Evolutionary conservation across 2,113 vertebrate species (phyloP), one percentile per base, ranked within the genome.

Genomic region (Tragelaphus buxtoni): DNA sequence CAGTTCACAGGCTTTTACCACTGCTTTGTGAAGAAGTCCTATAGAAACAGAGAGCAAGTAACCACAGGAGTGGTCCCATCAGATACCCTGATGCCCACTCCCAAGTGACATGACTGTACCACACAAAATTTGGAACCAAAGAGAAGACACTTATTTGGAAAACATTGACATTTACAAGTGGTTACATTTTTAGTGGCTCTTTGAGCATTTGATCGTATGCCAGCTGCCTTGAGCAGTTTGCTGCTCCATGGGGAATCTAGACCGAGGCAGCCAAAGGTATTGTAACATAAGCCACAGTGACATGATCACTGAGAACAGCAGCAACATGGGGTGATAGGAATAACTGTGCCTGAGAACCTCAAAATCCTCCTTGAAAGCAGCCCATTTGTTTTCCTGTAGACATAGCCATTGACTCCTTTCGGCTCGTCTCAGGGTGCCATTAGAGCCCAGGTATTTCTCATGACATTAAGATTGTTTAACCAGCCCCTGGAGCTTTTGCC

Each of bases 131-230:
- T 86, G 81, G 90, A 97, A 94, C 81, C 85, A 95, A 95, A 83
- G 88, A 35, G 95, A 94, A 96, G 77, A 35, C 42, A 32, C 22
- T 61, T 88, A 81, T 56, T 60, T 95, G 76, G 63, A 92, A 94
- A 90, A 95, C 90, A 93, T 9, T 96, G 91, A 96, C 94, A 95
- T 94, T 97, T 97, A 94, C 49, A 53, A 85, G 61, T 97, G 96
- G 90, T 97, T 97, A 97, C 93, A 95, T 72, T 98, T 97, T 97
- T 94, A 98, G 92, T 92, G 95, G 93, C 89, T 97, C 97, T 97
- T 94, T 82, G 97, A 97, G 87, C 45, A 92, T 98, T 96, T 98
- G 97, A 98, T 98, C 81, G 1, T 28, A 47, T 30, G 39, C 72
- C 94, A 69, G 65, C 79, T 94, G 63, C 91, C 87, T 97, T 35